phyloP scores from a whole-genome alignment of 2,113 vertebrate species.

The Paraplagusia blochii region DNA sequence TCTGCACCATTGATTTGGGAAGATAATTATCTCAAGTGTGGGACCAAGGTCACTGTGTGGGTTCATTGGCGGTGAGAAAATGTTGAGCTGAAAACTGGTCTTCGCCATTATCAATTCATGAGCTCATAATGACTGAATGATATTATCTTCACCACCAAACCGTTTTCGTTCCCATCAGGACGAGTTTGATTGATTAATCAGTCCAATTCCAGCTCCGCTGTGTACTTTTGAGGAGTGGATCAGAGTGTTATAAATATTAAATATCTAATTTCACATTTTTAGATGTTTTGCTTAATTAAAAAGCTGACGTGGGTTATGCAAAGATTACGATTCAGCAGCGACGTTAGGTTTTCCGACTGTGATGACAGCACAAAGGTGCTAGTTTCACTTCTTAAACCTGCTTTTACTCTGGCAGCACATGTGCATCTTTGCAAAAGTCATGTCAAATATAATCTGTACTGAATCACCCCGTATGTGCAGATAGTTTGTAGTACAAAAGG shows the following conservation, averaged over 20 bases:
- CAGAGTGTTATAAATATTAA: slow-evolving; percentile 37
- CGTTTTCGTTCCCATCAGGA: slow-evolving; percentile 39
- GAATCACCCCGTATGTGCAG: slow-evolving; percentile 19
- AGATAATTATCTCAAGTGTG: slow-evolving; percentile 62
- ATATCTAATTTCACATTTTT: slow-evolving; percentile 13
- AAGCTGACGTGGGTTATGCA: slow-evolving; percentile 2
- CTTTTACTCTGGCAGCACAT: neutral
- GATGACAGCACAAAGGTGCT: neutral
- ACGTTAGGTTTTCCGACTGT: neutral
- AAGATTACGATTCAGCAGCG: neutral
- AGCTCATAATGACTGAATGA: slow-evolving; percentile 60
- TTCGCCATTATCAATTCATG: slow-evolving; percentile 64
- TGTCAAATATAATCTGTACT: slow-evolving; percentile 21
- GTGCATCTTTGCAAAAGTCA: slow-evolving; percentile 29
- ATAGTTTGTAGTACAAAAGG: slow-evolving; percentile 50
- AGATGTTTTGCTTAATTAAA: slow-evolving; percentile 26
- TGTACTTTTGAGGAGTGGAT: slow-evolving; percentile 26
- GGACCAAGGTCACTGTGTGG: slow-evolving; percentile 60
- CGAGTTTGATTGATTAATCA: slow-evolving; percentile 50
- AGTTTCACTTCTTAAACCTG: neutral
- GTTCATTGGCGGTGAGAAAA: slow-evolving; percentile 59
- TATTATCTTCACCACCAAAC: slow-evolving; percentile 48
- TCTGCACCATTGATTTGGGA: slow-evolving; percentile 54
- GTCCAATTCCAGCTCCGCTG: slow-evolving; percentile 41
- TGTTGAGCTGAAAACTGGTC: slow-evolving; percentile 40